These are phyloP conservation scores for Anseranas semipalmata DNA, from an alignment of 2,113 vertebrate species.

Conservation along the genomic window DNA sequence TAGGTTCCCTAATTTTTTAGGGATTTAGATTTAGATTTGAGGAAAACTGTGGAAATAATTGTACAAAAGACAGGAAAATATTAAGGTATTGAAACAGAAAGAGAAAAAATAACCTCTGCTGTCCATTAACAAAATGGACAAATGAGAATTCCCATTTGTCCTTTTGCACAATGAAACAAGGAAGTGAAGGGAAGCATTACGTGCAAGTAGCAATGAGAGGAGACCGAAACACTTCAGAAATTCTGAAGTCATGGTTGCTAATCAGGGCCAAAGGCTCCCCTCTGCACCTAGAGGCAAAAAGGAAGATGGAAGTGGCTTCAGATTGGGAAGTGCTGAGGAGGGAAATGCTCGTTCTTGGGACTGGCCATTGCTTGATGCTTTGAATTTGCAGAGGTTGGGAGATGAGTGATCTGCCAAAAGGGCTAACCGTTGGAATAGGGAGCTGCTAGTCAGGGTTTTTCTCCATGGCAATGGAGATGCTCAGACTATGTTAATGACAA, in stretches of 20 bases:
- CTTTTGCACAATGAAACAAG: not conserved
- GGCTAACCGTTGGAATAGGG: not conserved
- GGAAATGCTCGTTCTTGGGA: not conserved
- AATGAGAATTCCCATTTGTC: not conserved
- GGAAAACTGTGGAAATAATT: not conserved
- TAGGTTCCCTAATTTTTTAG: not conserved
- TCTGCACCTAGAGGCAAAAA: not conserved
- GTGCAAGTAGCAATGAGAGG: accelerated
- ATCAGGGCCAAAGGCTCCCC: not conserved
- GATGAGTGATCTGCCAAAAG: not conserved
- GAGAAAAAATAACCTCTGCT: not conserved
- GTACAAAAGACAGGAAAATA: not conserved
- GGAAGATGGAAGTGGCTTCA: not conserved
- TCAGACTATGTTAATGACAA: not conserved
- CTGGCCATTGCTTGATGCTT: not conserved
- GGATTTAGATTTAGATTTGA: not conserved
- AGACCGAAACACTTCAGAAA: accelerated
- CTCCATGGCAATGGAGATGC: not conserved
- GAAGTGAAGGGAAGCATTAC: not conserved
- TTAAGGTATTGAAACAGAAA: not conserved
- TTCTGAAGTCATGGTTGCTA: not conserved
- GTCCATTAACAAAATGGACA: not conserved
- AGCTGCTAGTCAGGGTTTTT: not conserved
- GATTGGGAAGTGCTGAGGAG: accelerated
- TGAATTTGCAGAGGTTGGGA: not conserved